Evolutionary conservation across 1,140 invertebrate species (phyloP).

Genomic region (Teleogryllus occipitalis): DNA sequence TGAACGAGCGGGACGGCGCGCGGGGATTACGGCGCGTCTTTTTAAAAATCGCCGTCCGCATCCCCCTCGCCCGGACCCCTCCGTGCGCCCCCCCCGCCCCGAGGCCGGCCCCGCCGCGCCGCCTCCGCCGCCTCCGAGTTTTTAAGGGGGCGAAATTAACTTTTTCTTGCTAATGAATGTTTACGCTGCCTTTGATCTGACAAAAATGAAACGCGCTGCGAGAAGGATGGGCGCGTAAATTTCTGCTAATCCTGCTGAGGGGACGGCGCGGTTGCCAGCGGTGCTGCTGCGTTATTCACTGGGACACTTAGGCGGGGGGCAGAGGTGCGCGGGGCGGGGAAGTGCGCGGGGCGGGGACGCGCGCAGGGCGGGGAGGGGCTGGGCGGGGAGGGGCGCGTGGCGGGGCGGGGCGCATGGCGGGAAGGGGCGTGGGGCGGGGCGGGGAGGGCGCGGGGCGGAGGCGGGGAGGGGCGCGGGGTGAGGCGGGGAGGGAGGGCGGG

Average conservation of each 20-base stretch:
- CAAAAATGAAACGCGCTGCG: background rate
- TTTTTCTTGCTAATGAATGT: constrained; percentile 1
- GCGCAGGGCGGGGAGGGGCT: no score
- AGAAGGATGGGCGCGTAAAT: background rate
- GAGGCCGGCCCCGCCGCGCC: no score
- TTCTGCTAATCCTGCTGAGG: background rate
- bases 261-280: no score
- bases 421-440: no score
- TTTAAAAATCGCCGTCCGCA: background rate
- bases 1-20: background rate
- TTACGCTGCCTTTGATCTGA: background rate
- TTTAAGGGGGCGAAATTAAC: background rate
- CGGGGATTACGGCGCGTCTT: background rate
- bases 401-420: no score
- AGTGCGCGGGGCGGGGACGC: no score
- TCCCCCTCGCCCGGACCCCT: background rate
- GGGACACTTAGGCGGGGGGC: background rate
- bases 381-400: no score
- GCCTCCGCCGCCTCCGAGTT: background rate
- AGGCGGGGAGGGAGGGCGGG: no score
- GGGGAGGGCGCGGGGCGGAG: no score
- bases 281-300: background rate
- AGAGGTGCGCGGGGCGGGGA: no score
- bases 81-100: background rate
- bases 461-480: no score